Evolutionary conservation across 2,888 invertebrate species (phyloP), one percentile per base, ranked within the genome.

Genomic region (Caenorhabditis sulstoni): DNA sequence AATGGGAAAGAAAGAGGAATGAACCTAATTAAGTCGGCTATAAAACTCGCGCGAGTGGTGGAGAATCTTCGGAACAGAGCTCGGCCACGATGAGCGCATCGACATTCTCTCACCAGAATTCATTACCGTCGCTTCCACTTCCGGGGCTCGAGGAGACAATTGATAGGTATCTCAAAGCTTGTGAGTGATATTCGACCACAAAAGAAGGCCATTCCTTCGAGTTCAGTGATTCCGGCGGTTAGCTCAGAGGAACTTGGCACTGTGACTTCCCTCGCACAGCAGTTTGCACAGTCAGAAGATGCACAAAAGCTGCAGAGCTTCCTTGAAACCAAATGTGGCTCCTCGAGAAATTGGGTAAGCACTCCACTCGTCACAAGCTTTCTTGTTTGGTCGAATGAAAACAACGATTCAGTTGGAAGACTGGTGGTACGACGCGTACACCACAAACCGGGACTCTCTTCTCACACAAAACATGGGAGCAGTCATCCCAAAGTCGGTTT

Each of bases 361-460:
- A 18, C n/a, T 18, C n/a, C n/a, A n/a, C n/a, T n/a, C n/a, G n/a
- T n/a, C n/a, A n/a, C n/a, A n/a, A n/a, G n/a, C 3, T 35, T 35
- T 18, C 29, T 23, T 5, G 14, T 20, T 12, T 41, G n/a, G n/a
- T n/a, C n/a, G n/a, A n/a, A n/a, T n/a, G n/a, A 58, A 49, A 39
- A 35, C 18, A 23, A 4, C 8, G n/a, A 35, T 22, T 65, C 66
- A 87, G 87, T 68, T 87, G 8, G 85, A 85, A 55, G 83, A 85
- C n/a, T 87, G 85, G 85, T 87, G 87, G 87, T 86, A 87, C 58
- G 87, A 87, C 53, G 87, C 83, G 1, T 86, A 86, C 49, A 78
- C 67, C 5, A 76, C 78, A 22, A 83, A 83, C 18, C 70, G 85
- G 3, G 83, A 81, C 18, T 76, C 82, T 9, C 58, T 86, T 12